These are phyloP conservation scores for Chlamydotis undulata DNA, from an alignment of 2,113 vertebrate genomes.

Conservation along the genomic window DNA sequence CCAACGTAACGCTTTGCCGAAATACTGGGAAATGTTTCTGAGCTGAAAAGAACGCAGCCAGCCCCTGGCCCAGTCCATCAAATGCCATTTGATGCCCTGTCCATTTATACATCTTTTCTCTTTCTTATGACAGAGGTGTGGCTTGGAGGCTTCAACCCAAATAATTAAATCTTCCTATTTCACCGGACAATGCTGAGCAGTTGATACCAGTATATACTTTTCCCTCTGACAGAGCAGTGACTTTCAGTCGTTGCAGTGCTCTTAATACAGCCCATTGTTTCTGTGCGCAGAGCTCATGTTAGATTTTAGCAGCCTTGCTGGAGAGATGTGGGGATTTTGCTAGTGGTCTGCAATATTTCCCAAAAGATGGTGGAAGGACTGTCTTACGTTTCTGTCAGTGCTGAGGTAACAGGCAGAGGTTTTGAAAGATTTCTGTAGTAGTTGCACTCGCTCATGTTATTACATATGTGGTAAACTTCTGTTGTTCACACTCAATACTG, in stretches of 20 bases:
- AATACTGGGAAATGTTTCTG: background rate
- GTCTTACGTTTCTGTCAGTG: background rate
- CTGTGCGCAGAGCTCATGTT: background rate
- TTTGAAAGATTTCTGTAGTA: background rate
- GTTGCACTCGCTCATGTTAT: background rate
- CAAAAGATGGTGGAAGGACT: background rate
- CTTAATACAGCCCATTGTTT: background rate
- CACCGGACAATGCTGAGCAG: background rate
- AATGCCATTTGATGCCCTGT: background rate
- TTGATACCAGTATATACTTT: background rate
- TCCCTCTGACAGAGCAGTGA: background rate
- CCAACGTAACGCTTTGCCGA: slow-evolving; percentile 35
- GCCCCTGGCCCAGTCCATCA: background rate
- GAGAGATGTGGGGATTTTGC: background rate
- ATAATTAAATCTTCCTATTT: background rate
- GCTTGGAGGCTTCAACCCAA: background rate
- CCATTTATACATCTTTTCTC: background rate
- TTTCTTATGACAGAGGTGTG: background rate
- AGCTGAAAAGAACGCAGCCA: background rate
- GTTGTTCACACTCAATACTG: background rate
- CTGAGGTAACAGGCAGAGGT: background rate
- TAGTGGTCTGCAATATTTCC: background rate
- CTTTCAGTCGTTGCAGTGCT: background rate
- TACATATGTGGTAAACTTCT: background rate
- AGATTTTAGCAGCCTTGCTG: background rate